Evolutionary conservation across 2,888 invertebrate species (phyloP), one percentile per base, ranked within the genome.

Genomic region (Caenorhabditis zanzibari): DNA sequence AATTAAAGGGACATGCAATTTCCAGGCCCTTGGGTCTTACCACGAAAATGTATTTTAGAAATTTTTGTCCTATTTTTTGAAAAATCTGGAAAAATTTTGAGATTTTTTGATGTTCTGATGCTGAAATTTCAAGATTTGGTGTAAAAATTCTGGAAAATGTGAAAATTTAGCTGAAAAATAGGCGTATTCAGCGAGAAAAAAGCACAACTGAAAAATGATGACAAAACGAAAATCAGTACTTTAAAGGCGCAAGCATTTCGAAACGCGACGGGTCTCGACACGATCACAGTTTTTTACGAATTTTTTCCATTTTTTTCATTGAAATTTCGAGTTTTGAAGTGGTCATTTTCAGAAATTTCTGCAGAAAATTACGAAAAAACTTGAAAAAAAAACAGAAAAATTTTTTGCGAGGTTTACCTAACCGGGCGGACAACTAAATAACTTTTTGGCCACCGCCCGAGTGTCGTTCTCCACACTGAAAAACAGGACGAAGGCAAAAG

Each of bases 401-500:
- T 26, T 54, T 54, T 14, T 26, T 24, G 12, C 12, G 24, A 16
- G 10, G 3, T 54, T 12, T 54, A 26, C 26, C 54, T 26, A 54
- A 5, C 9, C 14, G 14, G 44, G 14, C 5, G 44, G 14, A 44
- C 52, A 7, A 52, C 22, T 22, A 52, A 16, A 9, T n/a, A 10
- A n/a, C n/a, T 52, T 12, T 19, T 4, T 22, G 14, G 6, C 54
- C 54, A 14, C 19, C 47, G 10, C 10, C 47, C 47, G 47, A 19
- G 44, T 16, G 16, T 44, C 19, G 9, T 52, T 9, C n/a, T n/a
- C n/a, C n/a, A n/a, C 24, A 12, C 54, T 26, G 14, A 54, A 54
- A 54, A 54, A 54, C 54, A 54, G 26, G 54, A 54, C 54, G 14
- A 14, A n/a, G n/a, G n/a, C 19, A 6, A 52, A 54, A 59, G 58